A percentile compares a stretch with the other conserved stretches of the same genome.
Evolutionary conservation across 1,140 invertebrate genomes (phyloP).

Genomic region (Chironomus tepperi): DNA sequence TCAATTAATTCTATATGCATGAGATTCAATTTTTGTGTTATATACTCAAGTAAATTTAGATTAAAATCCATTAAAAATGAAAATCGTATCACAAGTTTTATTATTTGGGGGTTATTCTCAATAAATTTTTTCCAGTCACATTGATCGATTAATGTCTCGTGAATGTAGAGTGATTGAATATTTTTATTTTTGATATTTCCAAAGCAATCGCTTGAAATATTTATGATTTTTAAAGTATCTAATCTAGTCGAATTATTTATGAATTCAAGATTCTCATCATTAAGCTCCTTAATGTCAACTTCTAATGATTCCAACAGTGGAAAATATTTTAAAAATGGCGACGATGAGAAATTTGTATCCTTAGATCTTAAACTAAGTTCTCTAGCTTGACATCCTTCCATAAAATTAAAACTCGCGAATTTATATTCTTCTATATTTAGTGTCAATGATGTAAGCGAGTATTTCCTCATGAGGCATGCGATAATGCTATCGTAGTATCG

Average conservation of each 20-base stretch:
- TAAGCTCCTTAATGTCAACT: not conserved
- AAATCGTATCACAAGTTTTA: not conserved
- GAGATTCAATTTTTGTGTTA: not conserved
- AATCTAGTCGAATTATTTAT: not conserved
- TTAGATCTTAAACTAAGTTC: not conserved
- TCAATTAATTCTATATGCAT: not conserved
- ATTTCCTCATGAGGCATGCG: not conserved
- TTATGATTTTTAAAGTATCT: not conserved
- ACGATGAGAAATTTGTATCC: not conserved
- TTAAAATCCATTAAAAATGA: not conserved
- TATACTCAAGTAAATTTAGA: not conserved
- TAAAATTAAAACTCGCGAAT: not conserved
- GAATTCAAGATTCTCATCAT: not conserved
- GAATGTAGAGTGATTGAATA: not conserved
- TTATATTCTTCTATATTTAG: not conserved
- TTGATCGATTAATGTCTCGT: not conserved
- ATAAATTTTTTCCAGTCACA: not conserved
- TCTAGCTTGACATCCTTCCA: not conserved
- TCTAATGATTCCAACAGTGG: not conserved
- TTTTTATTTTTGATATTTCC: not conserved
- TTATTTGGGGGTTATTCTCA: conserved; percentile 20
- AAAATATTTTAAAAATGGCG: conserved; percentile 1
- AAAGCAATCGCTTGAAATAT: not conserved
- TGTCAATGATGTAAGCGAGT: not conserved
- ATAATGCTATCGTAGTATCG: not conserved